Conservation (phyloP, 2,888 invertebrate genomes). For the Drosophila testacea region DNA sequence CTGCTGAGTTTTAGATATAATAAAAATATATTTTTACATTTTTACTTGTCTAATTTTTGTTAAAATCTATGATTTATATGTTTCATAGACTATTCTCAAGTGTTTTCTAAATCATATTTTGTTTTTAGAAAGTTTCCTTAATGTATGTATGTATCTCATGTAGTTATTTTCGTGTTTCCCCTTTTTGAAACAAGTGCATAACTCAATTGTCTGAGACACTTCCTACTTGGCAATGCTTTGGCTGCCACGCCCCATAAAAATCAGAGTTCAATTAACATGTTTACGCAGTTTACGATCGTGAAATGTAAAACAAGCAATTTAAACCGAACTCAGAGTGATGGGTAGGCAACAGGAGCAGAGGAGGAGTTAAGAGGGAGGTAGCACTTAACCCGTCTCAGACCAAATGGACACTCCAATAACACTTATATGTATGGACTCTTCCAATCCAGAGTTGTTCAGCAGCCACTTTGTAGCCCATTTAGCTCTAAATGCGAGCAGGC, state of each 20-base stretch:
- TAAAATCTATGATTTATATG: too few relatives aligned
- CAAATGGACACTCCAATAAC: constrained; percentile 22
- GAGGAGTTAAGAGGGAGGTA: not conserved
- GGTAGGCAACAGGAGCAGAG: constrained; percentile 8
- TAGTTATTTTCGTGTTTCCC: not conserved
- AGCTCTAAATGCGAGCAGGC: constrained; percentile 72
- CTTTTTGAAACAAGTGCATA: not conserved
- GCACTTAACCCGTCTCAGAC: constrained; percentile 46
- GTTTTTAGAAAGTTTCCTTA: too few relatives aligned
- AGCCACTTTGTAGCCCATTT: constrained; percentile 71
- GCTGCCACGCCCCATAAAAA: constrained; percentile 51
- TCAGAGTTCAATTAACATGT: constrained; percentile 71
- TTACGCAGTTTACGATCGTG: constrained; percentile 59
- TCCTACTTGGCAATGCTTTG: constrained; percentile 10
- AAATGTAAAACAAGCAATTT: constrained; percentile 62
- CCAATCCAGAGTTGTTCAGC: constrained; percentile 37
- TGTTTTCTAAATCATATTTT: too few relatives aligned
- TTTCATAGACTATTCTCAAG: too few relatives aligned
- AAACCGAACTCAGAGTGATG: constrained; percentile 37
- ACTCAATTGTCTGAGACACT: constrained; percentile 14
- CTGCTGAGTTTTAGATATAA: too few relatives aligned
- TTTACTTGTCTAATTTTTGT: too few relatives aligned
- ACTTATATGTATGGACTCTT: too few relatives aligned
- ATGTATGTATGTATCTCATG: too few relatives aligned
- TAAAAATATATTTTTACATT: too few relatives aligned